phyloP scores from a whole-genome alignment of 2,797 vertebrate genomes.

The Sitta carolinensis region DNA sequence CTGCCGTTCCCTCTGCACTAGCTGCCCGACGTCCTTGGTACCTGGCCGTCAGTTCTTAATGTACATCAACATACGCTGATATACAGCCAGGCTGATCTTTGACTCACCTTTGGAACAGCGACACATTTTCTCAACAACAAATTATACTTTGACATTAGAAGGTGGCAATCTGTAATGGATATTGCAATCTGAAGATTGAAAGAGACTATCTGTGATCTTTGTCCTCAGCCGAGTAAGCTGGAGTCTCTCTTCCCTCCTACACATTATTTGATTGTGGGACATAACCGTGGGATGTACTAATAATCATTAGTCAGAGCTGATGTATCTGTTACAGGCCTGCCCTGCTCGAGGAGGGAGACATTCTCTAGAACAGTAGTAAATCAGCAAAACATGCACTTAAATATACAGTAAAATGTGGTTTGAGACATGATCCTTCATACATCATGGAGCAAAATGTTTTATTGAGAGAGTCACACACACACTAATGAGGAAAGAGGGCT shows the following conservation, averaged over 20 bases:
- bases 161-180: slow-evolving; percentile 71
- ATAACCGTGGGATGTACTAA: slow-evolving; percentile 69
- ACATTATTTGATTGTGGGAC: slow-evolving; percentile 62
- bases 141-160: slow-evolving; percentile 74
- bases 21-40: slow-evolving; percentile 23
- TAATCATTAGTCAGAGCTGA: slow-evolving; percentile 68
- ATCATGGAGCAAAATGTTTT: slow-evolving; percentile 35
- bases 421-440: slow-evolving; percentile 2
- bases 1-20: not conserved
- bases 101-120: slow-evolving; percentile 65
- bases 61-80: not conserved
- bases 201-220: slow-evolving; percentile 65
- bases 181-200: slow-evolving; percentile 69
- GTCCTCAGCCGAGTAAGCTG: slow-evolving; percentile 56
- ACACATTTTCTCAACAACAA: slow-evolving; percentile 61
- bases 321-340: slow-evolving; percentile 21
- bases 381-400: slow-evolving; percentile 62
- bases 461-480: not conserved
- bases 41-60: slow-evolving; percentile 45
- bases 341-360: not conserved
- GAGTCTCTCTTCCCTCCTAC: slow-evolving; percentile 58
- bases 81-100: slow-evolving; percentile 65
- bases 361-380: slow-evolving; percentile 57
- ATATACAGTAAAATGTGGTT: slow-evolving; percentile 59
- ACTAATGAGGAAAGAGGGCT: not conserved